Evolutionary conservation across 2,888 invertebrate species (phyloP), one percentile per base, ranked within the genome.

Genomic region (Agrochola lychnidis): DNA sequence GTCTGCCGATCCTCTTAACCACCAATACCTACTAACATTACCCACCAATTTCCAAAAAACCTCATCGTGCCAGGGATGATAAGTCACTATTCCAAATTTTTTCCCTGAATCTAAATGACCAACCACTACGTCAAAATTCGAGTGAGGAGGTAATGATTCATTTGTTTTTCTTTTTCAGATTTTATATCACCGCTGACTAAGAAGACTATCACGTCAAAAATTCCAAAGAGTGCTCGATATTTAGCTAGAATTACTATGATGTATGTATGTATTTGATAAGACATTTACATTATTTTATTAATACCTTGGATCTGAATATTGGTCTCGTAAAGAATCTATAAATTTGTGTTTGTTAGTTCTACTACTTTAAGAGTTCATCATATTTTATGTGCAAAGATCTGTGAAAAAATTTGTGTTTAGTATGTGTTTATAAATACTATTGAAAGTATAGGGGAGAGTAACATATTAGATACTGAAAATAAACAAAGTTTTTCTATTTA

Each of bases 401-500:
- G 14, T 30, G n/a, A 59, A 81, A 40, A 64, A 10, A 6, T 42
- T 2, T 67, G 9, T 48, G 16, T 71, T 42, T 22, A 12, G 16
- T 19, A 9, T 51, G 25, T 42, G 42, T 42, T 73, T 45, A 36
- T 9, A 73, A 36, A 36, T 19, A 16, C 5, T 45, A 56, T 53
- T 70, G 4, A 42, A 42, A 48, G n/a, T 40, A 9, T 19, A 45
- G 16, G 19, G 30, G 6, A 30, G 14, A 59, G 0, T 30, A 48
- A 16, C 73, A 83, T 81, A 78, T 86, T 70, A 84, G 78, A 75
- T 68, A 67, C 22, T 36, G 0, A 80, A 83, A 76, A 85, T 89
- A 73, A 87, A 87, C 86, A 86, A 84, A 73, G 69, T 14, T 73
- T 76, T 83, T 68, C 73, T 78, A 79, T 87, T 84, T 78, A 81